Base-by-base conservation (phyloP, 2,113 vertebrate species). In the Abramis brama region DNA sequence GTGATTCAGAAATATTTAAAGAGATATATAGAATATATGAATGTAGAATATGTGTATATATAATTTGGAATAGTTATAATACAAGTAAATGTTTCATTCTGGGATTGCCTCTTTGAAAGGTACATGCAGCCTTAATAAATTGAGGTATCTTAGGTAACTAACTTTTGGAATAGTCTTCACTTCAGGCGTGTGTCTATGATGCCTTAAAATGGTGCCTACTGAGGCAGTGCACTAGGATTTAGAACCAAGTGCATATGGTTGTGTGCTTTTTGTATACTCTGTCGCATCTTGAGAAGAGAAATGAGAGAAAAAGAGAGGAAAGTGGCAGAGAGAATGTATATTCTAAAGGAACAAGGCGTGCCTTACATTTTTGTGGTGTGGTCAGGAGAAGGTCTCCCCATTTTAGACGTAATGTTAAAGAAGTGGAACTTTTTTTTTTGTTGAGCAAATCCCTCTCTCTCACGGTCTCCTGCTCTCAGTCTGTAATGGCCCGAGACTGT, bases 331-430 rank as follows among this genome's bases (percentile, higher is more conserved):
- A 70, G 43, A 84, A 66, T 47, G 73, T n/a, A 59, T 85, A 66
- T 86, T 86, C 30, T 73, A 86, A 70, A 87, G 81, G 19, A 59
- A 62, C 73, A 25, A 84, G 77, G 50, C 60, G 50, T 88, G 86
- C 66, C 82, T 68, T 50, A 79, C 66, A 88, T 89, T 83, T 86
- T 83, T 89, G 86, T 79, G 84, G 87, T 85, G 43, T 71, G 73
- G 78, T 85, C 84, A 64, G 79, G 43, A 27, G 79, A 60, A 83
- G 60, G 12, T 86, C 45, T 57, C 73, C 52, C 82, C 55, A 47
- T 62, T 85, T 89, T 70, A 78, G 82, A 73, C 83, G 60, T 84
- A 82, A 84, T 83, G 85, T 87, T 78, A 45, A 80, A 83, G 73
- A 75, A 33, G 27, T 33, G 74, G 45, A 84, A 82, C 7, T 13